These are phyloP conservation scores for Drosophila greeni DNA, from an alignment of 2,888 invertebrate genomes.

Conservation along the genomic window DNA sequence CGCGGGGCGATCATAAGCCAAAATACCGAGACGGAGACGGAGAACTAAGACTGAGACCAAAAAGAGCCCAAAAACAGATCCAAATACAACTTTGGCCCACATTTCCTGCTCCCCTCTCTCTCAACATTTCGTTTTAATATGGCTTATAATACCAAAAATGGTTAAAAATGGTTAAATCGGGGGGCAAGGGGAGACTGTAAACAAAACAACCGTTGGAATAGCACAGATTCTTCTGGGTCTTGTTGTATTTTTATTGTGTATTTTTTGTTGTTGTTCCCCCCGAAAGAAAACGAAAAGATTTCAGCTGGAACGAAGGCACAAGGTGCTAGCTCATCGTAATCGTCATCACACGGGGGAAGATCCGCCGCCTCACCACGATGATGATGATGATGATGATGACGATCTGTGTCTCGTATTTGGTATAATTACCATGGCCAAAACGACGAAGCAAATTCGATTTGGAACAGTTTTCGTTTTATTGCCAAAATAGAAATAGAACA, in stretches of 20 bases:
- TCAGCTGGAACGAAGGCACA: slow-evolving; percentile 60
- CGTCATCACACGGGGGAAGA: slow-evolving; percentile 7
- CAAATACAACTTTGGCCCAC: slow-evolving; percentile 37
- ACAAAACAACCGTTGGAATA: slow-evolving; percentile 60
- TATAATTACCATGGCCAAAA: slow-evolving; percentile 34
- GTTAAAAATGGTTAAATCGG: not conserved
- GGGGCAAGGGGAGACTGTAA: slow-evolving; percentile 24
- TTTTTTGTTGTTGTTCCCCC: not conserved
- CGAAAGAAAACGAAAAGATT: slow-evolving; percentile 69
- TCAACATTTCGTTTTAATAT: slow-evolving; percentile 38
- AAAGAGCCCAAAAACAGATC: slow-evolving; percentile 18
- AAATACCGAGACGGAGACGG: slow-evolving; percentile 6
- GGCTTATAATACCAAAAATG: slow-evolving; percentile 39
- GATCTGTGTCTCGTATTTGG: slow-evolving; percentile 20
- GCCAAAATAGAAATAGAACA: slow-evolving; percentile 13
- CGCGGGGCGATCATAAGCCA: slow-evolving; percentile 8
- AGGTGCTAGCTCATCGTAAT: slow-evolving; percentile 55
- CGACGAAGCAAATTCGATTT: slow-evolving; percentile 25
- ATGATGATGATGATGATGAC: slow-evolving; percentile 9
- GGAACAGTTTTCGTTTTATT: slow-evolving; percentile 39
- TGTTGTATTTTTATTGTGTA: slow-evolving; percentile 4
- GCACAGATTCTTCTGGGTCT: slow-evolving; percentile 53
- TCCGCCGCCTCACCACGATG: slow-evolving; percentile 5
- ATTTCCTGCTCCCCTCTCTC: slow-evolving; percentile 15
- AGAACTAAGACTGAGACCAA: slow-evolving; percentile 7